These are phyloP conservation scores for Agapornis roseicollis DNA, from an alignment of 2,113 vertebrate species.

Conservation along the genomic window DNA sequence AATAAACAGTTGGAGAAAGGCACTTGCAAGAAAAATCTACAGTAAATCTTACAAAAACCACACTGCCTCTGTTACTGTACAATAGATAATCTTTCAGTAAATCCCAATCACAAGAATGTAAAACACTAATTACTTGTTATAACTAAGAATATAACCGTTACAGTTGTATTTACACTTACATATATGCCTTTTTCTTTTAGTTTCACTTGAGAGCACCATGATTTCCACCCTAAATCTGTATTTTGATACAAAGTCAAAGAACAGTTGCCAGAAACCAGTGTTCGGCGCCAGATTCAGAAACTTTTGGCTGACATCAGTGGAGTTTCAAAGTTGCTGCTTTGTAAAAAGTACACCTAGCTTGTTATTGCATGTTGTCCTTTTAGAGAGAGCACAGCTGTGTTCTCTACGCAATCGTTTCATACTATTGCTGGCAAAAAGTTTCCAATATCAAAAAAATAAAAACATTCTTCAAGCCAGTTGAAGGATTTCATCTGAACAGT, in stretches of 20 bases:
- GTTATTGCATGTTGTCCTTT: conserved; percentile 79
- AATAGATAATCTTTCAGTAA: conserved; percentile 71
- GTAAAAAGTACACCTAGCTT: conserved; percentile 50
- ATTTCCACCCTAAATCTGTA: conserved; percentile 64
- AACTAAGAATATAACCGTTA: conserved; percentile 72
- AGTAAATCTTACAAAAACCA: conserved; percentile 79
- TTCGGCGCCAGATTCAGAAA: conserved; percentile 42
- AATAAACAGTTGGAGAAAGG: conserved; percentile 85
- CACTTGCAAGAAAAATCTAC: conserved; percentile 88
- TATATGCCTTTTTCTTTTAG: conserved; percentile 45
- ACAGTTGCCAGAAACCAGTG: conserved; percentile 65
- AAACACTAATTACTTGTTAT: conserved; percentile 71
- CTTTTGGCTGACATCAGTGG: conserved; percentile 52
- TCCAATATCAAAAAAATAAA: conserved; percentile 74
- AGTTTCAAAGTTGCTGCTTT: conserved; percentile 45
- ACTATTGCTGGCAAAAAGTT: conserved; percentile 78
- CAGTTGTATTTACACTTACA: conserved; percentile 76
- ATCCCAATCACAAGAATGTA: conserved; percentile 74
- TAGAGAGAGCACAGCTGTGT: conserved; percentile 59
- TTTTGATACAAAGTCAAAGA: conserved; percentile 71
- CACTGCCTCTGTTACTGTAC: conserved; percentile 77
- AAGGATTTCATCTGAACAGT: conserved; percentile 75
- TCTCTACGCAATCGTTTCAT: conserved; percentile 64
- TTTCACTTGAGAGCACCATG: conserved; percentile 77
- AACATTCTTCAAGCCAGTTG: conserved; percentile 83